Conservation (phyloP, 92 coral and sea anemone genomes). For the Chrysogorgia sp. region DNA sequence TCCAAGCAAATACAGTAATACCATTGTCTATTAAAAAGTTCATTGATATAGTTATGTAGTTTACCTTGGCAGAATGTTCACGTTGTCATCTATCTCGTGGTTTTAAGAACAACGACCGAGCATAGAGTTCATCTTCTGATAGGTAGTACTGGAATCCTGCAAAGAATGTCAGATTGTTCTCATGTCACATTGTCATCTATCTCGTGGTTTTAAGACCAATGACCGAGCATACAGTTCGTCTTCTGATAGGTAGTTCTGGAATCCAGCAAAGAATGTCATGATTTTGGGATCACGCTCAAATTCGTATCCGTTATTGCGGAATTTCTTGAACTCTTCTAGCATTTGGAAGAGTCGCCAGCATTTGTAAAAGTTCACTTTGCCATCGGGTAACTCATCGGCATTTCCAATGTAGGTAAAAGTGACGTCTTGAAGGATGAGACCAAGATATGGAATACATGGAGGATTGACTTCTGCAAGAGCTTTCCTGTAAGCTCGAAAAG, state of each 20-base stretch:
- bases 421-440: slow-evolving; percentile 96
- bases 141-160: slow-evolving; percentile 86
- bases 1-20: background rate
- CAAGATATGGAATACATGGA: slow-evolving; percentile 97
- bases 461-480: slow-evolving; percentile 81
- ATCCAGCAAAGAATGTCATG: slow-evolving; percentile 78
- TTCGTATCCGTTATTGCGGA: slow-evolving; percentile 80
- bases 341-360: slow-evolving; percentile 97
- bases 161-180: slow-evolving; percentile 77
- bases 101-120: slow-evolving; percentile 78
- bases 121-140: slow-evolving; percentile 92
- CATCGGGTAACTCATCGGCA: slow-evolving; percentile 95
- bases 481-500: slow-evolving; percentile 88
- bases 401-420: slow-evolving; percentile 97
- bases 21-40: background rate
- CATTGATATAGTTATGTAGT: background rate
- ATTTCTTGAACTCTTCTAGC: slow-evolving; percentile 86
- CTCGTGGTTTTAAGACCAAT: slow-evolving; percentile 81
- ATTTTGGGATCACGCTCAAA: slow-evolving; percentile 89
- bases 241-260: slow-evolving; percentile 85
- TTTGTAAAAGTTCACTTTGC: slow-evolving; percentile 98
- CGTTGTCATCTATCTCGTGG: slow-evolving; percentile 61
- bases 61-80: background rate
- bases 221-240: slow-evolving; percentile 94
- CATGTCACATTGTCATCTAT: background rate